phyloP scores from a whole-genome alignment of 2,113 vertebrate genomes.

The Xiphophorus couchianus region DNA sequence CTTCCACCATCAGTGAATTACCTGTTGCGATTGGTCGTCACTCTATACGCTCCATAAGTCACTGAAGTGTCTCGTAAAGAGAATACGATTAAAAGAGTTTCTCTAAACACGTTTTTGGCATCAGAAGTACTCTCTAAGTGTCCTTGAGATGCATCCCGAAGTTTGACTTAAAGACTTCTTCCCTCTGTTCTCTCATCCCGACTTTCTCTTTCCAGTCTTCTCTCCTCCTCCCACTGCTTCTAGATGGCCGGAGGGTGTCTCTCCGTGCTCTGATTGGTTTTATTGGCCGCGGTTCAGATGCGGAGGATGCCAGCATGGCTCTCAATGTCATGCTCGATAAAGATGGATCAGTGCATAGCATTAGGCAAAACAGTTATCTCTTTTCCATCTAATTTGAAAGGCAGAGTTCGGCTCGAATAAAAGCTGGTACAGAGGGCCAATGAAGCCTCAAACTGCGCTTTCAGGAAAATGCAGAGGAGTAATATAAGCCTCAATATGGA shows the following conservation, averaged over 20 bases:
- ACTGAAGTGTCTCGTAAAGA: constrained; percentile 18
- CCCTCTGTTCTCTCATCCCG: constrained; percentile 10
- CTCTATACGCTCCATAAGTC: background rate
- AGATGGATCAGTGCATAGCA: constrained; percentile 67
- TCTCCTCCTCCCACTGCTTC: constrained; percentile 34
- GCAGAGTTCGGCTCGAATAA: constrained; percentile 42
- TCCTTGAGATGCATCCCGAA: constrained; percentile 45
- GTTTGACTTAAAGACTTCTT: constrained; percentile 33
- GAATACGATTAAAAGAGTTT: constrained; percentile 23
- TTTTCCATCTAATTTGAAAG: constrained; percentile 64
- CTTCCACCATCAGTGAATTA: background rate
- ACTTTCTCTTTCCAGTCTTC: constrained; percentile 25
- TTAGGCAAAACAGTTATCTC: constrained; percentile 54
- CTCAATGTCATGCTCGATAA: constrained; percentile 63
- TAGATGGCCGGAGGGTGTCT: constrained; percentile 38
- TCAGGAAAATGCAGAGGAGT: too few relatives aligned
- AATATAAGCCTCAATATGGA: too few relatives aligned
- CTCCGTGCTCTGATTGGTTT: constrained; percentile 71
- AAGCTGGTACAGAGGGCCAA: background rate
- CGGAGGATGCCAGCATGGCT: constrained; percentile 56
- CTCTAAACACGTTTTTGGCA: constrained; percentile 33
- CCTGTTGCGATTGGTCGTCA: background rate
- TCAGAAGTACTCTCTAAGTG: constrained; percentile 25
- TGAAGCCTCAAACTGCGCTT: too few relatives aligned
- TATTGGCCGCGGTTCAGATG: constrained; percentile 65